A percentile compares a stretch with the other conserved stretches of the same genome.
These are phyloP conservation scores for Colletes gigas DNA, from an alignment of 1,140 invertebrate species.

Conservation along the genomic window DNA sequence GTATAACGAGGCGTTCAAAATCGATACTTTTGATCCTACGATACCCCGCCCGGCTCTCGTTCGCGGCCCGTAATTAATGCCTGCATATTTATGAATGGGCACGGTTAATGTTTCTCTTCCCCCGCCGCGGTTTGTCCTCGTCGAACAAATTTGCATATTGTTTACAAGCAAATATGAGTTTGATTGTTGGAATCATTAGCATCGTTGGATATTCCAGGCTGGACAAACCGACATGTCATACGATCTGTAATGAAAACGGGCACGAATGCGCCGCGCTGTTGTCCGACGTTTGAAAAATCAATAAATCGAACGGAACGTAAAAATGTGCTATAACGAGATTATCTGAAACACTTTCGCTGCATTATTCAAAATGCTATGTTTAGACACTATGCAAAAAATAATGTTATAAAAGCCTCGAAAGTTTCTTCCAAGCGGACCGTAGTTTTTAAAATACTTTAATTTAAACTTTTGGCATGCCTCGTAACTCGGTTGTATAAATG, in stretches of 20 bases:
- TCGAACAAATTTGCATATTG: conserved; percentile 34
- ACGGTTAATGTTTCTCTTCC: conserved; percentile 30
- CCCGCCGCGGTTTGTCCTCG: not conserved
- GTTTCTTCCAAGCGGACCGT: no score
- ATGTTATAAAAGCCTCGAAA: no score
- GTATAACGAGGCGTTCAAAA: conserved; percentile 24
- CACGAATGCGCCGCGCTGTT: not conserved
- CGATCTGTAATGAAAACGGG: not conserved
- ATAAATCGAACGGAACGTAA: not conserved
- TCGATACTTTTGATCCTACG: conserved; percentile 23
- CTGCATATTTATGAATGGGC: conserved; percentile 38
- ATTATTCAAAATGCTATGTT: no score
- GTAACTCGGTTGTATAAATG: no score
- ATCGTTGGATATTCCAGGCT: conserved; percentile 9
- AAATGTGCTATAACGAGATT: not conserved
- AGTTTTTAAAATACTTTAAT: no score
- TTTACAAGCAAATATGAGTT: conserved; percentile 47
- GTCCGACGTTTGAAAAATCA: not conserved
- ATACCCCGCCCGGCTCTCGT: not conserved
- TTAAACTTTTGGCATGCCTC: no score
- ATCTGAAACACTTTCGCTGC: no score
- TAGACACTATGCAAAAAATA: no score
- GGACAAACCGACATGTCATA: conserved; percentile 9
- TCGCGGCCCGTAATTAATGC: conserved; percentile 36
- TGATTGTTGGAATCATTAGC: conserved; percentile 47